Base-by-base conservation (phyloP, 2,113 vertebrate genomes). In the Echinops telfairi region DNA sequence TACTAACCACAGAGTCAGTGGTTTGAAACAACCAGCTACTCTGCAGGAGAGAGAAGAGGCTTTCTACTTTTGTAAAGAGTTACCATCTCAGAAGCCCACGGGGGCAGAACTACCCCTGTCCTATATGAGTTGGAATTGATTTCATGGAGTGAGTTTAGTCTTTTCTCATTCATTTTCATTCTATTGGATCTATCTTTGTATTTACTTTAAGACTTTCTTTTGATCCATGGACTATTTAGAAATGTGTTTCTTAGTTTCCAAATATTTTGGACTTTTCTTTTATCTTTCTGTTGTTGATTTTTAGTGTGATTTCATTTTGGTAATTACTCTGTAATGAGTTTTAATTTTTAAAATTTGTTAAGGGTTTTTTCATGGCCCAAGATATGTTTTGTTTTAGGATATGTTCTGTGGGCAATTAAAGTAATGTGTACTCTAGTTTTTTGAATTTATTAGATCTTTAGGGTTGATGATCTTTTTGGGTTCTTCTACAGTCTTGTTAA, bases 101-200 rank as follows among this genome's bases (percentile, higher is more conserved):
- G 47, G 40, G 12, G 47, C 47, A 53, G 9, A 7, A 53, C 10
- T 53, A 53, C 9, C 47, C 10, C 47, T 53, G 47, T 53, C 47
- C 47, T 53, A 9, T 53, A 14, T 53, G 47, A 53, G 12, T 53
- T 53, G 47, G 47, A 53, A 53, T 53, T 14, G 47, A 53, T 53
- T 53, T 53, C 47, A 53, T 53, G 47, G 9, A 53, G 47, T 10
- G 47, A 53, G 5, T 53, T 53, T 53, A 53, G 47, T 53, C 10
- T 53, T 53, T 53, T 53, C 47, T 53, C 47, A 53, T 95, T 76
- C 19, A 36, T 93, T 93, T 91, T 75, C n/a, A 81, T 71, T 84
- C 43, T 84, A 38, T 80, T 95, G 27, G 81, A 16, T 53, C 47
- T 36, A 43, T 66, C 60, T 83, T 90, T 71, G 71, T 12, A 83